phyloP scores from a whole-genome alignment of 2,113 vertebrate species.

The Nesospiza acunhae region DNA sequence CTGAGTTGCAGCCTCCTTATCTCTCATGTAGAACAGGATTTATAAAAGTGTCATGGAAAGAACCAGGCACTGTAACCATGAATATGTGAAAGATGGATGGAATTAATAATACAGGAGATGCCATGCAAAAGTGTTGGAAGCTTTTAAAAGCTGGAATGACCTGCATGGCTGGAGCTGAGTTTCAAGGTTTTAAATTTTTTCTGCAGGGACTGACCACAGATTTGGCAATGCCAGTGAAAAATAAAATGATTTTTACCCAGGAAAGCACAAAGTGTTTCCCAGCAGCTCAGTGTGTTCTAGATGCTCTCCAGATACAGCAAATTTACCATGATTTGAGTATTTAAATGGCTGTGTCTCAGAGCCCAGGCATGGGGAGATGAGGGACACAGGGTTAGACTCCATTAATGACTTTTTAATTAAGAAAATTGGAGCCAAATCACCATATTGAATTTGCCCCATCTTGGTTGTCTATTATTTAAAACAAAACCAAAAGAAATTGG shows the following conservation, averaged over 20 bases:
- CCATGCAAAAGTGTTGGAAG: no score
- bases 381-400: not conserved
- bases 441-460: not conserved
- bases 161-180: not conserved
- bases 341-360: not conserved
- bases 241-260: not conserved
- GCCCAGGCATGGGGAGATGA: not conserved
- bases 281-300: not conserved
- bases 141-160: not conserved
- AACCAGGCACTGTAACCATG: not conserved
- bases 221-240: not conserved
- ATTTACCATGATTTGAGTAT: not conserved
- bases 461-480: not conserved
- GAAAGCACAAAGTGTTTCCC: not conserved
- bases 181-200: not conserved
- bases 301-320: not conserved
- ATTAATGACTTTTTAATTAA: no score
- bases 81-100: not conserved
- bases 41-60: not conserved
- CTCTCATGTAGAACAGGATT: rapidly evolving
- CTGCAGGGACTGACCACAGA: not conserved
- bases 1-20: not conserved
- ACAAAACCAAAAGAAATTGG: not conserved
- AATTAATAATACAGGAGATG: not conserved
- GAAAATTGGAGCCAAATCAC: not conserved